A percentile compares a stretch with the other conserved stretches of the same genome.
phyloP scores from a whole-genome alignment of 2,797 vertebrate species.

The Thamnophis elegans region DNA sequence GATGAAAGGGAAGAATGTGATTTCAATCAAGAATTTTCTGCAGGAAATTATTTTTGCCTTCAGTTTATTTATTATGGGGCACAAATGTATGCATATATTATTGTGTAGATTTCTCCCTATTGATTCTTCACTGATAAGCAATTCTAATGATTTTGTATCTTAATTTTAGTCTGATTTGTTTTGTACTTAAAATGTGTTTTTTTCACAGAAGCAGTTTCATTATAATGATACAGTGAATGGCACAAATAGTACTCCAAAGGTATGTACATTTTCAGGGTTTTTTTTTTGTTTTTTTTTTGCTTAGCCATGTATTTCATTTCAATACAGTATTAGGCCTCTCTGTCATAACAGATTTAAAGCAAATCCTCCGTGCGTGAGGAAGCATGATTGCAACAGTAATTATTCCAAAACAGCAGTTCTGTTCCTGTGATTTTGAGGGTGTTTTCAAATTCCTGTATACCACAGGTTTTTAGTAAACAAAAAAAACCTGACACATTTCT shows the following conservation, averaged over 20 bases:
- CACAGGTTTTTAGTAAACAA: constrained; percentile 8
- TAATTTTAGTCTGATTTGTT: constrained; percentile 15
- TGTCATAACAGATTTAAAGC: constrained; percentile 31
- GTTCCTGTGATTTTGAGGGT: neutral
- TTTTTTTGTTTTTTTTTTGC: constrained; percentile 30
- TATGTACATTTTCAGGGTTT: constrained; percentile 20
- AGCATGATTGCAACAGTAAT: constrained; percentile 40
- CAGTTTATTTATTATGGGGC: constrained; percentile 13
- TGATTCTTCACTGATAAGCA: neutral
- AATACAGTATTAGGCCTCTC: constrained; percentile 39
- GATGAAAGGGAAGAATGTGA: neutral
- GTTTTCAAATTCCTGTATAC: constrained; percentile 23
- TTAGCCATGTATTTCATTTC: constrained; percentile 47
- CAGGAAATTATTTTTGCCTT: neutral
- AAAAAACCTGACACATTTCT: constrained; percentile 5
- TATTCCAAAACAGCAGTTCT: constrained; percentile 34
- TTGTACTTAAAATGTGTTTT: neutral
- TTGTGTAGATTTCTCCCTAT: neutral
- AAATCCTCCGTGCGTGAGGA: constrained; percentile 24
- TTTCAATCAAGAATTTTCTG: neutral
- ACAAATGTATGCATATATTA: rapidly evolving
- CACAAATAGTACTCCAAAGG: constrained; percentile 24
- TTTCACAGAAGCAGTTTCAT: constrained; percentile 32
- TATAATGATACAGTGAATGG: constrained; percentile 7
- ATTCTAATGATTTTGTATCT: constrained; percentile 8